A percentile compares a stretch with the other conserved stretches of the same genome.
These are phyloP conservation scores for Epizoanthus rinbou DNA, from an alignment of 92 coral and sea anemone species.

Conservation along the genomic window DNA sequence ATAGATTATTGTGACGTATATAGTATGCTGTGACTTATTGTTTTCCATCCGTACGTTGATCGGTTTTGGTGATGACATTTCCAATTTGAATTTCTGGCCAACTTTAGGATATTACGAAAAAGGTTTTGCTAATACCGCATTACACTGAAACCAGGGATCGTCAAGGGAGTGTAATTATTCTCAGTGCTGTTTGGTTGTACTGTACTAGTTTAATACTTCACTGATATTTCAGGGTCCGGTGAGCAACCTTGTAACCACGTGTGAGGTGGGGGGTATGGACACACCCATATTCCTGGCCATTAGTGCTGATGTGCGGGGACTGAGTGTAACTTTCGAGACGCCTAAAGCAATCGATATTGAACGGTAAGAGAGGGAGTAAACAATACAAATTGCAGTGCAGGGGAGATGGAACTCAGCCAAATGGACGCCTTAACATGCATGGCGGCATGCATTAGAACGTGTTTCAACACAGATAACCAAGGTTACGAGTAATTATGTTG, in stretches of 20 bases:
- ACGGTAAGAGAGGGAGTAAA: slow-evolving; percentile 49
- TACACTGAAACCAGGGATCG: background rate
- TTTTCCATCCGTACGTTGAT: too few species aligned
- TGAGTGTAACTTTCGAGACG: slow-evolving; percentile 82
- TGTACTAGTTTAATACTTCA: background rate
- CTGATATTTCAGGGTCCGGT: slow-evolving; percentile 66
- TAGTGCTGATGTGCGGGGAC: slow-evolving; percentile 80
- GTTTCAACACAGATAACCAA: background rate
- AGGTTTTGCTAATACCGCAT: background rate
- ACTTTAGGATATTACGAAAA: background rate
- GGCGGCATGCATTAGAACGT: too few species aligned
- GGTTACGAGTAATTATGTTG: background rate
- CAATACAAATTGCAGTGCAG: background rate
- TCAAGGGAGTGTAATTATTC: background rate
- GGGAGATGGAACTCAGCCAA: background rate
- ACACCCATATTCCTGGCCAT: slow-evolving; percentile 79
- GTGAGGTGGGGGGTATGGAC: slow-evolving; percentile 85
- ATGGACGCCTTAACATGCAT: too few species aligned
- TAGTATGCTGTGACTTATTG: too few species aligned
- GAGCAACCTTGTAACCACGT: slow-evolving; percentile 67
- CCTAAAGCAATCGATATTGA: slow-evolving; percentile 77
- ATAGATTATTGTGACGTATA: too few species aligned
- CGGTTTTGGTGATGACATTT: too few species aligned
- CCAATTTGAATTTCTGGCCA: background rate
- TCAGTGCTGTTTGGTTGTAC: background rate